Evolutionary conservation across 2,113 vertebrate species (phyloP).

Genomic region (Equus quagga): DNA sequence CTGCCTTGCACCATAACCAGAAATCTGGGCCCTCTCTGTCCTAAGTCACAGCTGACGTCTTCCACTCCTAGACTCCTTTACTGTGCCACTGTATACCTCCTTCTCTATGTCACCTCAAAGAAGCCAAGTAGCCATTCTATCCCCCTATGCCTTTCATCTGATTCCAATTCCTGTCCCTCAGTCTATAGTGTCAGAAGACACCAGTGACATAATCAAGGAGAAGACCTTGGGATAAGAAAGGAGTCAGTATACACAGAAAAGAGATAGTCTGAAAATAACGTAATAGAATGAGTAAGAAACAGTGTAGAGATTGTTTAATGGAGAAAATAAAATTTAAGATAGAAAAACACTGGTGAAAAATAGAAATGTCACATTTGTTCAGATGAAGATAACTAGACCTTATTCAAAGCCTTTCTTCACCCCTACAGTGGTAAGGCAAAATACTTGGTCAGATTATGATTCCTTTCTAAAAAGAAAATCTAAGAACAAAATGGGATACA

Average conservation of each 20-base stretch:
- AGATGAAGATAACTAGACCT: neutral
- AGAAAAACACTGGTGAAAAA: neutral
- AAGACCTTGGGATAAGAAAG: neutral
- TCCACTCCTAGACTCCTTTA: neutral
- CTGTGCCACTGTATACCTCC: neutral
- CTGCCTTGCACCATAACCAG: neutral
- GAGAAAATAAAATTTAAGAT: constrained; percentile 32
- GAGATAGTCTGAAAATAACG: neutral
- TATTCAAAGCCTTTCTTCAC: neutral
- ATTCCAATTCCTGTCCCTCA: neutral
- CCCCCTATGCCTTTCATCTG: neutral
- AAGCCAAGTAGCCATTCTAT: neutral
- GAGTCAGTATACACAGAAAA: neutral
- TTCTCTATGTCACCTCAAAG: neutral
- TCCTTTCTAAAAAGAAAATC: constrained; percentile 45
- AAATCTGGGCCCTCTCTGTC: neutral
- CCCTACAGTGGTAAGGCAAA: neutral
- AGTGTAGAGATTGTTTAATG: neutral
- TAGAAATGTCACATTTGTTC: neutral
- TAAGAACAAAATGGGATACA: neutral
- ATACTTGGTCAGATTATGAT: neutral
- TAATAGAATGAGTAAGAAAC: neutral
- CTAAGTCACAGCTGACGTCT: neutral
- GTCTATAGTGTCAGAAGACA: neutral
- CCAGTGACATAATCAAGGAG: neutral